Percentiles rank a stretch among this genome's conserved stretches.
These are phyloP conservation scores for Nymphicus hollandicus DNA, from an alignment of 2,113 vertebrate genomes.

Conservation along the genomic window DNA sequence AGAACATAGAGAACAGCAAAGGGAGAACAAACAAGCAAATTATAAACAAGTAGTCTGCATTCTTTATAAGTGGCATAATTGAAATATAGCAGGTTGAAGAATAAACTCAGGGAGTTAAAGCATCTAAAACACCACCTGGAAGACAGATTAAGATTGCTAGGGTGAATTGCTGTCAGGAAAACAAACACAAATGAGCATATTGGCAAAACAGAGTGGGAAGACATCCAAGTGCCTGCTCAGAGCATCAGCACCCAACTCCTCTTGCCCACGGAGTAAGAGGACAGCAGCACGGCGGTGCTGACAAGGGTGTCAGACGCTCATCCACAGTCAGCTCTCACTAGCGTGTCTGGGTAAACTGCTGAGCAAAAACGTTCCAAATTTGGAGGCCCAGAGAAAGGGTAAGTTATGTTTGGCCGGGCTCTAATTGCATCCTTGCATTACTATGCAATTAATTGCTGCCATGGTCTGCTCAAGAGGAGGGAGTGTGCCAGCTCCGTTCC, in stretches of 20 bases:
- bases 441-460: constrained; percentile 57
- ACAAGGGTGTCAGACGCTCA: neutral
- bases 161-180: neutral
- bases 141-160: neutral
- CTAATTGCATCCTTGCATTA: constrained; percentile 55
- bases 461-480: neutral
- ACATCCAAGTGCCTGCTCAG: neutral
- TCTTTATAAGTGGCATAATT: neutral
- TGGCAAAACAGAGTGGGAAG: neutral
- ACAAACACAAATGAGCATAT: neutral
- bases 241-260: neutral
- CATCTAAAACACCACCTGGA: neutral
- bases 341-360: neutral
- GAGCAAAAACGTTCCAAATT: constrained; percentile 14
- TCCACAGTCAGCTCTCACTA: neutral
- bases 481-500: neutral
- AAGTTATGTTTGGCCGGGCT: constrained; percentile 22
- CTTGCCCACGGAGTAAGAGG: neutral
- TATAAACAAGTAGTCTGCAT: neutral
- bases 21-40: neutral
- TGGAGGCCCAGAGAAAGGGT: neutral
- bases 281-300: neutral
- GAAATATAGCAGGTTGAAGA: neutral
- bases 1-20: neutral
- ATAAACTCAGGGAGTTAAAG: neutral